Evolutionary conservation across 2,113 vertebrate genomes (phyloP).

Genomic region (Oncorhynchus gorbuscha): DNA sequence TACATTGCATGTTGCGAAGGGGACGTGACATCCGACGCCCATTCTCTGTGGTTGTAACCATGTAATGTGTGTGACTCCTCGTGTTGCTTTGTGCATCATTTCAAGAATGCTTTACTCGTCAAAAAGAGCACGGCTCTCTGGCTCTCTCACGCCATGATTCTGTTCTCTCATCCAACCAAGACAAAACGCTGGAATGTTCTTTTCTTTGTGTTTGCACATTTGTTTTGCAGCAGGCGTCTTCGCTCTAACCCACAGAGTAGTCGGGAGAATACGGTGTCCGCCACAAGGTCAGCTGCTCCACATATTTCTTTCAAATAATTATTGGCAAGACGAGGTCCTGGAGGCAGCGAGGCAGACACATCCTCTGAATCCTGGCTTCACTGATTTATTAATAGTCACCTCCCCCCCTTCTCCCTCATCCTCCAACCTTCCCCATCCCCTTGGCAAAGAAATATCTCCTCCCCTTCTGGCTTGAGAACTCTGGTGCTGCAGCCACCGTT

Average conservation of each 20-base stretch:
- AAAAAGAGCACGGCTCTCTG: conserved; percentile 72
- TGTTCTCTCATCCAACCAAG: conserved; percentile 58
- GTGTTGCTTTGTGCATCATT: conserved; percentile 2
- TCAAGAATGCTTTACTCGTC: conserved; percentile 67
- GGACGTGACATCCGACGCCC: neutral
- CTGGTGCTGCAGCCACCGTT: no score
- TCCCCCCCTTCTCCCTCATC: conserved; percentile 5
- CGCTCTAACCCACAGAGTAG: conserved; percentile 97
- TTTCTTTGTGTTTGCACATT: conserved; percentile 77
- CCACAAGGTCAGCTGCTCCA: conserved; percentile 92
- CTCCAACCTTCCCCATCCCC: conserved; percentile 5
- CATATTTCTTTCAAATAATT: conserved; percentile 87
- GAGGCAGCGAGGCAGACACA: conserved; percentile 56
- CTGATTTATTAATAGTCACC: conserved; percentile 21
- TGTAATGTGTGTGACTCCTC: conserved; percentile 58
- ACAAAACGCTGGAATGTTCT: conserved; percentile 77
- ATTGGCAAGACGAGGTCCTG: conserved; percentile 74
- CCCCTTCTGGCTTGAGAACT: no score
- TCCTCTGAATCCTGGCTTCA: conserved; percentile 68
- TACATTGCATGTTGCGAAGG: neutral
- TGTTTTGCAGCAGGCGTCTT: conserved; percentile 97
- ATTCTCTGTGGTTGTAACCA: neutral
- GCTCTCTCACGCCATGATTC: conserved; percentile 74
- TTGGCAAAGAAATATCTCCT: conserved; percentile 37
- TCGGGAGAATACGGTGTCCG: conserved; percentile 92